Evolutionary conservation across 1,140 invertebrate genomes (phyloP), one percentile per base, ranked within the genome.

Genomic region (Heliothis subflexa): DNA sequence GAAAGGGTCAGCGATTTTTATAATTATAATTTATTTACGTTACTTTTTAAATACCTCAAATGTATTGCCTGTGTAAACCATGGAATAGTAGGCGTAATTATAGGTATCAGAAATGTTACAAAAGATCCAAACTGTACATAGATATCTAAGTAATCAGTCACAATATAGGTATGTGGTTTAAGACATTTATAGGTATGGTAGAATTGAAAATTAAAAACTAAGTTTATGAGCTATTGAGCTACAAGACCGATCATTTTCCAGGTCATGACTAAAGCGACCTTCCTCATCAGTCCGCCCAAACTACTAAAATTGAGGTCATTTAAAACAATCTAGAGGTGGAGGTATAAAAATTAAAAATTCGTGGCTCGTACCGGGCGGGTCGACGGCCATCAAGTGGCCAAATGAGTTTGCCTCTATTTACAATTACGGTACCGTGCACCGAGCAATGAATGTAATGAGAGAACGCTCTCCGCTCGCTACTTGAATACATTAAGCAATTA

Each of bases 381-480:
- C 28, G 70, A 18, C 18, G 61, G 76, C 75, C 81, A 83, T 83
- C 83, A 80, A 80, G 83, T 81, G 82, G 45, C 81, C 81, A 86
- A 85, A 86, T 85, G 81, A 86, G 85, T 85, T 86, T 78, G 79
- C 84, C 82, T 81, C 78, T 84, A 79, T 86, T 86, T 86, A 83
- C 83, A 85, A 86, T 83, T 82, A 83, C 70, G 64, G 66, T 47
- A 66, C 80, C 72, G 62, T 49, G 76, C 52, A 73, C 54, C 52
- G 73, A 66, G 74, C 82, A 78, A 81, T 81, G 82, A 83, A 84
- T 81, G 74, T 83, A 86, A 86, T 84, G 83, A 86, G 81, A 78
- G 66, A 64, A 54, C 81, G 68, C 78, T 64, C 61, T 50, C 40
- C 74, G 61, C 74, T 66, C 61, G 62, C 62, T 55, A 59, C 64